Evolutionary conservation across 23 tunicate species (phyloP).

Genomic region (Phallusia fumigata): DNA sequence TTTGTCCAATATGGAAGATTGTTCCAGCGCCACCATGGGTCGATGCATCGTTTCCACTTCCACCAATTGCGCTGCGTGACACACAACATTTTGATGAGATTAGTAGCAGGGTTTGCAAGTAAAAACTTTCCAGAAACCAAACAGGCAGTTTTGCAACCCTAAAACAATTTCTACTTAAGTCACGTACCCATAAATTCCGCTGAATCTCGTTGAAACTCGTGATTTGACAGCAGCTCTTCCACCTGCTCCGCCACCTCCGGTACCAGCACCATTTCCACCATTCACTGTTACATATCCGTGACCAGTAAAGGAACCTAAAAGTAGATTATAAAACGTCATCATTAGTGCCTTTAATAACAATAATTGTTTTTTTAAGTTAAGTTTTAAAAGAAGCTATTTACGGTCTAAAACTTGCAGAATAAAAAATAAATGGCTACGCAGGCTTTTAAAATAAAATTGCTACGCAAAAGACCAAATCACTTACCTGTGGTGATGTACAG

Average conservation of each 20-base stretch:
- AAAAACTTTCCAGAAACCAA: too few relatives aligned
- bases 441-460: not conserved
- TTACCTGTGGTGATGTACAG: slow-evolving; percentile 18
- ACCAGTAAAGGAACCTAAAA: slow-evolving; percentile 22
- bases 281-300: slow-evolving; percentile 21
- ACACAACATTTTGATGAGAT: too few relatives aligned
- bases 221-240: slow-evolving; percentile 17
- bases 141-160: not conserved
- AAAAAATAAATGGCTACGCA: not conserved
- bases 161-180: too few relatives aligned
- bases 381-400: too few relatives aligned
- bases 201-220: slow-evolving; percentile 18
- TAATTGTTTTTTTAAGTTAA: too few relatives aligned
- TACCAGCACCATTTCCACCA: slow-evolving; percentile 27
- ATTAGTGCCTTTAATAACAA: not conserved
- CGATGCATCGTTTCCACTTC: slow-evolving; percentile 12
- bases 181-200: slow-evolving; percentile 8
- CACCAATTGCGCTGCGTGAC: slow-evolving; percentile 29
- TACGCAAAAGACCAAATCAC: too few relatives aligned
- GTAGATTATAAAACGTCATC: not conserved
- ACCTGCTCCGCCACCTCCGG: slow-evolving; percentile 32
- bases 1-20: slow-evolving; percentile 19
- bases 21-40: slow-evolving; percentile 23
- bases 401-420: not conserved
- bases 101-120: too few relatives aligned